These are phyloP conservation scores for Melanerpes formicivorus DNA, from an alignment of 2,113 vertebrate genomes.

Conservation along the genomic window DNA sequence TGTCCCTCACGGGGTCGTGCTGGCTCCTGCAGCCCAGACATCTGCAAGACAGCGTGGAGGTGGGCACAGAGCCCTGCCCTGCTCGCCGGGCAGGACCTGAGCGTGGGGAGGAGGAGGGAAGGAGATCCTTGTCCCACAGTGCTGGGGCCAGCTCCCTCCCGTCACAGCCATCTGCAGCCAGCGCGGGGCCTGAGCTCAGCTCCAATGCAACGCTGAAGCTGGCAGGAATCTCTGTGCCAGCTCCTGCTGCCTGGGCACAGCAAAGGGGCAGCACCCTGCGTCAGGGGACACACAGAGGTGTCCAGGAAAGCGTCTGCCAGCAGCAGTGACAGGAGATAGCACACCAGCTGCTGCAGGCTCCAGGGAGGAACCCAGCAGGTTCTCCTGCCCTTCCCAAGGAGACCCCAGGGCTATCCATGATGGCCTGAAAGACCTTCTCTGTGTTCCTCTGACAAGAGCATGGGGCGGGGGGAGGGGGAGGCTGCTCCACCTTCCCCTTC, in stretches of 20 bases:
- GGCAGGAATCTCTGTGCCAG: background rate
- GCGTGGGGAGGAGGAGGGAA: background rate
- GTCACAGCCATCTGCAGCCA: background rate
- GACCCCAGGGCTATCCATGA: background rate
- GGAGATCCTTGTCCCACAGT: background rate
- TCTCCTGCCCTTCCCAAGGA: background rate
- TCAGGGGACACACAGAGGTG: background rate
- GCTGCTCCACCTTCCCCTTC: background rate
- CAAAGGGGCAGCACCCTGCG: accelerated
- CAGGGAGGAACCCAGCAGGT: background rate
- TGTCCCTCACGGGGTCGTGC: conserved; percentile 26
- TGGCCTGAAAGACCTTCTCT: background rate
- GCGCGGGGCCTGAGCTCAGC: background rate
- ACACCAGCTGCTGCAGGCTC: accelerated
- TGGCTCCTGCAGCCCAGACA: conserved; percentile 63
- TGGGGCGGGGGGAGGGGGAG: accelerated
- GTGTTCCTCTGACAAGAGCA: background rate
- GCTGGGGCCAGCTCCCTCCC: background rate
- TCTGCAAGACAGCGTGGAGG: conserved; percentile 49
- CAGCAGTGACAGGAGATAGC: background rate
- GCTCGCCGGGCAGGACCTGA: background rate
- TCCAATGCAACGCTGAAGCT: accelerated
- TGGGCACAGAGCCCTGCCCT: background rate
- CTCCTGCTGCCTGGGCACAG: background rate
- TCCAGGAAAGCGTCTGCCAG: background rate